Percentiles rank a stretch among this genome's conserved stretches.
Conservation (phyloP, 2,113 vertebrate species). For the Siniperca knerii region DNA sequence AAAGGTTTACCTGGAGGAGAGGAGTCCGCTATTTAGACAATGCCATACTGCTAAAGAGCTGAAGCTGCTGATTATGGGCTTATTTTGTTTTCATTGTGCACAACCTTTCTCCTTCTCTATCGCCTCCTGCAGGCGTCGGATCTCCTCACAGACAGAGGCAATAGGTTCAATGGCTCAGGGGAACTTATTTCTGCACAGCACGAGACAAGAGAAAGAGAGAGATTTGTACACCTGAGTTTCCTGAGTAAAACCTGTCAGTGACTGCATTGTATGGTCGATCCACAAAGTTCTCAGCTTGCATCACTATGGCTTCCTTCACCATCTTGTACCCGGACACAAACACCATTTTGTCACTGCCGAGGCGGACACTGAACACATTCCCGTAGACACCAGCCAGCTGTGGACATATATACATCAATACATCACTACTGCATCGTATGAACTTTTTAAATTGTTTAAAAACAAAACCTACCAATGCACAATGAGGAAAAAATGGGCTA, state of each 20-base stretch:
- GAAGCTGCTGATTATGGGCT: not conserved
- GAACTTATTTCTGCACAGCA: not conserved
- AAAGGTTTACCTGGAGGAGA: slow-evolving; percentile 83
- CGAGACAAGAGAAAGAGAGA: not conserved
- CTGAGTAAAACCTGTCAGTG: slow-evolving; percentile 11
- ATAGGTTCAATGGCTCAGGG: fast-evolving
- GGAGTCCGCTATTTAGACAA: not conserved
- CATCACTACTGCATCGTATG: not conserved
- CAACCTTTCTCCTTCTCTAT: slow-evolving; percentile 84
- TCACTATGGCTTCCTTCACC: slow-evolving; percentile 85
- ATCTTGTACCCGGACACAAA: slow-evolving; percentile 74
- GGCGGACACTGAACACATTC: slow-evolving; percentile 65
- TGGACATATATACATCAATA: not conserved
- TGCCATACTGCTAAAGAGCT: not conserved
- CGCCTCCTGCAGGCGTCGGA: slow-evolving; percentile 69
- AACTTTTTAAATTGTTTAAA: not conserved
- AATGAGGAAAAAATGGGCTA: not conserved
- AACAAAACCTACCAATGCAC: not conserved
- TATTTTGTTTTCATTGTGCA: not conserved
- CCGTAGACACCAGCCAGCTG: slow-evolving; percentile 84
- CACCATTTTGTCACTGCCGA: slow-evolving; percentile 62
- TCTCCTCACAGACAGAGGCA: slow-evolving; percentile 83
- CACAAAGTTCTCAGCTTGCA: slow-evolving; percentile 82
- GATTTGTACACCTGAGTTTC: slow-evolving; percentile 41
- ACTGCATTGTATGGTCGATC: slow-evolving; percentile 68